Evolutionary conservation across 2,797 vertebrate species (phyloP).

Genomic region (Chlorospingus semifuscus): DNA sequence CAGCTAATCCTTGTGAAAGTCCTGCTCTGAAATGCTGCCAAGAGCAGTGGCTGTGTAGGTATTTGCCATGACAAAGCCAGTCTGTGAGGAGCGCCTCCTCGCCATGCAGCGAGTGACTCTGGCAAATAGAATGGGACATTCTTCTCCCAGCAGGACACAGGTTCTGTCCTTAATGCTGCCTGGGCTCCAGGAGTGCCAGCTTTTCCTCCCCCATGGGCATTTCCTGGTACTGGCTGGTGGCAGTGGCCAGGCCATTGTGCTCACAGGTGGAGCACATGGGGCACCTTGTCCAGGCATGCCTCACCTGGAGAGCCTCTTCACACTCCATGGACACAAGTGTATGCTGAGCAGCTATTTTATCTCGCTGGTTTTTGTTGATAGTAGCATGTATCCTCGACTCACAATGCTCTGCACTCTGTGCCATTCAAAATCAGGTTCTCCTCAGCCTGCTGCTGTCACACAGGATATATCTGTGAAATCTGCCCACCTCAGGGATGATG

Average conservation of each 20-base stretch:
- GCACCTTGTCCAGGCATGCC: rapidly evolving
- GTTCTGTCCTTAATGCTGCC: neutral
- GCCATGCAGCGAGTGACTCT: rapidly evolving
- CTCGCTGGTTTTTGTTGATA: neutral
- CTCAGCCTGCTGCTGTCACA: neutral
- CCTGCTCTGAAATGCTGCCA: slow-evolving; percentile 22
- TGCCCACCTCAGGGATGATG: neutral
- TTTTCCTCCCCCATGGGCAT: rapidly evolving
- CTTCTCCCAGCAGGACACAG: neutral
- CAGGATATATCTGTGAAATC: neutral
- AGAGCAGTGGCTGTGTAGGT: neutral
- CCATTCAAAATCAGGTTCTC: neutral
- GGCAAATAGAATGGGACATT: neutral
- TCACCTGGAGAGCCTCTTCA: neutral
- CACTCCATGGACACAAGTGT: rapidly evolving
- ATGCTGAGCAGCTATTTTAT: neutral
- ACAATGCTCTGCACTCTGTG: neutral
- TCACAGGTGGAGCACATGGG: neutral
- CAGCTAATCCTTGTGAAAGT: slow-evolving; percentile 46
- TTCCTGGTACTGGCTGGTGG: rapidly evolving
- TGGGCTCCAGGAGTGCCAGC: rapidly evolving
- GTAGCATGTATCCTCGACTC: neutral
- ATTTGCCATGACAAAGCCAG: neutral
- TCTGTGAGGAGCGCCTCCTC: neutral
- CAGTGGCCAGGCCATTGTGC: neutral